Conservation (phyloP, 2,888 invertebrate genomes). For the Mythimna pallens region DNA sequence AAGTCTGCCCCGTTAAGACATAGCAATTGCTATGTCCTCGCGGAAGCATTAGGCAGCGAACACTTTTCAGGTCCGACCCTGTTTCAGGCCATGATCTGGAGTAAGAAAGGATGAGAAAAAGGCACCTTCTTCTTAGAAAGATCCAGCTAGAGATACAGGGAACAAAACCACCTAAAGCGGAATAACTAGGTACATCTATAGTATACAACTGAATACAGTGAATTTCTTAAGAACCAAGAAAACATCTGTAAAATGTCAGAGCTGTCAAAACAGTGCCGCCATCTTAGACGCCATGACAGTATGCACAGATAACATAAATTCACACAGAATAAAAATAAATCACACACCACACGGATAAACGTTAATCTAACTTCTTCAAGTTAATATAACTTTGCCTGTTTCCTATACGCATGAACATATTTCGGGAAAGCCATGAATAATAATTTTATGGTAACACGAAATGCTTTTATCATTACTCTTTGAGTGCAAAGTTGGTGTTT, state of each 20-base stretch:
- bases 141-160: no score
- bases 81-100: no score
- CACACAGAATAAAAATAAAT: conserved; percentile 65
- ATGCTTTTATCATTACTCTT: conserved; percentile 71
- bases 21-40: no score
- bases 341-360: conserved; percentile 74
- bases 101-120: no score
- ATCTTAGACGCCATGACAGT: conserved; percentile 36
- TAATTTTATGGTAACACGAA: conserved; percentile 73
- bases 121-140: no score
- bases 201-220: neutral
- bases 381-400: conserved; percentile 85
- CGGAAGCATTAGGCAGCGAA: no score
- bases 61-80: fast-evolving
- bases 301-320: conserved; percentile 49
- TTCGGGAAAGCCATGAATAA: conserved; percentile 81
- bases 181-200: neutral
- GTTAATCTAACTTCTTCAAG: conserved; percentile 84
- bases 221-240: neutral
- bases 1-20: no score
- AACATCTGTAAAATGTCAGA: neutral
- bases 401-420: conserved; percentile 80
- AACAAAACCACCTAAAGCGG: neutral
- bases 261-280: conserved; percentile 16
- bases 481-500: conserved; percentile 48